A percentile compares a stretch with the other conserved stretches of the same genome.
Evolutionary conservation across 2,888 invertebrate species (phyloP).

Genomic region (Leucoma salicis): DNA sequence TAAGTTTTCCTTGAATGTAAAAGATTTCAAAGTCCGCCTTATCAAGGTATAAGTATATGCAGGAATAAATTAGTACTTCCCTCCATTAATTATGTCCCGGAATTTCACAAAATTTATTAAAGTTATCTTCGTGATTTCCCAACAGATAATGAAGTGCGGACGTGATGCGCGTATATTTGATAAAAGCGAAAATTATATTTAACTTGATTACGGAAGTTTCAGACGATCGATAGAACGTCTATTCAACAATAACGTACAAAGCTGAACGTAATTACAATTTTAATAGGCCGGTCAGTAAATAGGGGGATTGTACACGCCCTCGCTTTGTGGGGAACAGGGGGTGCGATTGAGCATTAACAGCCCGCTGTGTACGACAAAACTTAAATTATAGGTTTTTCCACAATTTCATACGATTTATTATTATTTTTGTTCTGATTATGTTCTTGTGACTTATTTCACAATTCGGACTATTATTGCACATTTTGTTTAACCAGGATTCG

Average conservation of each 20-base stretch:
- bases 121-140: slow-evolving; percentile 7
- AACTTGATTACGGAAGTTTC: slow-evolving; percentile 11
- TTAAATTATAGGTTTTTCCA: not conserved
- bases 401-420: no score
- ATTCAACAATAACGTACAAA: slow-evolving; percentile 67
- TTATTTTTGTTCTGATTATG: no score
- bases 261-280: slow-evolving; percentile 72
- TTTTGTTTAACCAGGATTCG: no score
- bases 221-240: slow-evolving; percentile 62
- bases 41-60: not conserved
- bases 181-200: slow-evolving; percentile 14
- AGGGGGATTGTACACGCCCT: slow-evolving; percentile 26
- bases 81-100: slow-evolving; percentile 9
- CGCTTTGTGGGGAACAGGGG: not conserved
- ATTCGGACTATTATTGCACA: no score
- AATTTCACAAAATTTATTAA: slow-evolving; percentile 14
- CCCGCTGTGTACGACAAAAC: not conserved
- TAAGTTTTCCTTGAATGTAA: not conserved
- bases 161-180: slow-evolving; percentile 15
- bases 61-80: slow-evolving; percentile 5
- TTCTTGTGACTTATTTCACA: no score
- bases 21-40: not conserved
- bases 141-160: slow-evolving; percentile 10
- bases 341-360: not conserved
- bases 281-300: slow-evolving; percentile 71